Conservation (phyloP, 2,888 invertebrate genomes). For the Camponotus fellah region DNA sequence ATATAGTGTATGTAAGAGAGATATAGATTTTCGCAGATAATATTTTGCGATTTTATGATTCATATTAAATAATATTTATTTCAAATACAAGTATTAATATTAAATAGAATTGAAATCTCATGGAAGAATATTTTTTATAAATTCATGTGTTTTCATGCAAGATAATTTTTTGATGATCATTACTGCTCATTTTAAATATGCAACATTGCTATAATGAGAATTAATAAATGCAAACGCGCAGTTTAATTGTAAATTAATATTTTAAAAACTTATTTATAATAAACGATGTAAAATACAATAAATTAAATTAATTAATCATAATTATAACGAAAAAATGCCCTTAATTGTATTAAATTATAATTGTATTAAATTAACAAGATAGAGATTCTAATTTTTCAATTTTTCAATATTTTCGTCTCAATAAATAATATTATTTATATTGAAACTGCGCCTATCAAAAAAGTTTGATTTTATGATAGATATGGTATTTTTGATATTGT, state of each 20-base stretch:
- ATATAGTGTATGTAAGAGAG: background rate
- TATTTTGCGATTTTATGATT: background rate
- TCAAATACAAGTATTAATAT: background rate
- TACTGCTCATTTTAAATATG: background rate
- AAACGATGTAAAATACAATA: background rate
- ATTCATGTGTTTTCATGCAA: background rate
- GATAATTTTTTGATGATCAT: constrained; percentile 1
- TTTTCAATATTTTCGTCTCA: background rate
- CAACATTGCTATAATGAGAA: background rate
- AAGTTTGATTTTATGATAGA: background rate
- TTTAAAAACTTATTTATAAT: constrained; percentile 19
- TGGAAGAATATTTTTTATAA: background rate
- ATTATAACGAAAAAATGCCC: background rate
- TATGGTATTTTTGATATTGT: background rate
- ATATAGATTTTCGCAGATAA: background rate
- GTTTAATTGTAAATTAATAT: constrained; percentile 12
- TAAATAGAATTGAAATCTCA: background rate
- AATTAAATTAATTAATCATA: constrained; percentile 1
- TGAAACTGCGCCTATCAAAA: background rate
- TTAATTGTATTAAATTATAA: background rate
- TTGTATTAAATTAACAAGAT: background rate
- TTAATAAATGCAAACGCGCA: background rate
- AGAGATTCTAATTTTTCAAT: background rate
- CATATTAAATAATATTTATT: constrained; percentile 15
- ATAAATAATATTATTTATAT: constrained; percentile 1